These are phyloP conservation scores for Hycleus cichorii DNA, from an alignment of 1,140 invertebrate species.

Conservation along the genomic window DNA sequence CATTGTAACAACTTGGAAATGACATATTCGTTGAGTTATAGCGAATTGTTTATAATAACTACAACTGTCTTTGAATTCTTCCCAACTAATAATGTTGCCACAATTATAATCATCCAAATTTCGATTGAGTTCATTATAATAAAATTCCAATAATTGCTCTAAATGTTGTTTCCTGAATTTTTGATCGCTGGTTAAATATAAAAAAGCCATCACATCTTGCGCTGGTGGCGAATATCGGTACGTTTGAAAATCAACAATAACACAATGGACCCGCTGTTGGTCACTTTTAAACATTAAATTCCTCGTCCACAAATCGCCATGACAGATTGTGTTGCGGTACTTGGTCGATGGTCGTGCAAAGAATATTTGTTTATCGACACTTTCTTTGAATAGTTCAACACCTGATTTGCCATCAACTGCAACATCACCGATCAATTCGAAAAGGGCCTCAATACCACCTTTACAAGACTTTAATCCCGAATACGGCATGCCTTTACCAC, in stretches of 20 bases:
- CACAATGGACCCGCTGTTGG: conserved; percentile 30
- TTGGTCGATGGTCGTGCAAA: not conserved
- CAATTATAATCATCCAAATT: conserved; percentile 23
- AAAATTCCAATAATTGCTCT: conserved; percentile 30
- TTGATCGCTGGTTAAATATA: conserved; percentile 36
- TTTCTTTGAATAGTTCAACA: not conserved
- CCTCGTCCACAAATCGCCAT: conserved; percentile 47
- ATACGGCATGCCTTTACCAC: no score
- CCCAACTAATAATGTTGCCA: not conserved
- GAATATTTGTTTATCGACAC: not conserved
- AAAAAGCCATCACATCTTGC: conserved; percentile 41
- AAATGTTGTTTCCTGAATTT: conserved; percentile 37
- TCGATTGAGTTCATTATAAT: conserved; percentile 33
- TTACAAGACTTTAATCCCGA: not conserved
- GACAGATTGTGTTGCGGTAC: conserved; percentile 19
- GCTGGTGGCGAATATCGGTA: conserved; percentile 45
- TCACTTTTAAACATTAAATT: conserved; percentile 44
- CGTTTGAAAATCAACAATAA: conserved; percentile 47
- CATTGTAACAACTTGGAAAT: not conserved
- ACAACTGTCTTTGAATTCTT: conserved; percentile 1
- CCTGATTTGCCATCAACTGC: not conserved
- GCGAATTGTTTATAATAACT: conserved; percentile 1
- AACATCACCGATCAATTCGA: not conserved
- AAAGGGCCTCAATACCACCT: not conserved
- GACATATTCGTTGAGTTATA: not conserved